A percentile compares a stretch with the other conserved stretches of the same genome.
Conservation (phyloP, 2,113 vertebrate genomes). For the Chaetorhynchus papuensis region DNA sequence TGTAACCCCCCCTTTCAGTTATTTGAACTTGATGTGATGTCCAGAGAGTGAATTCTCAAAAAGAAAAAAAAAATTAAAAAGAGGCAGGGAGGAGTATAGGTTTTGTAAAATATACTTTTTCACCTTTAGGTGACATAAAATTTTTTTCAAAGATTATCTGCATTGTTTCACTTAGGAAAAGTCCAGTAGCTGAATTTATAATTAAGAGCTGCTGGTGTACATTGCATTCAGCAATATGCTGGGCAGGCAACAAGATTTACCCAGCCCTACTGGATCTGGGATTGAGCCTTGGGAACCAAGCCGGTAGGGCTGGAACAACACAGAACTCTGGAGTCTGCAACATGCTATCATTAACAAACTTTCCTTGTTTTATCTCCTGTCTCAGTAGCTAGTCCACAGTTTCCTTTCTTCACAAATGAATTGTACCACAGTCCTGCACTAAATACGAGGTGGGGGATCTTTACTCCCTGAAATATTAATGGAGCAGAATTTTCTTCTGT, state of each 20-base stretch:
- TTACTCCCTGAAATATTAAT: constrained; percentile 18
- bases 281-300: neutral
- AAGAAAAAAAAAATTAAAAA: no score
- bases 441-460: neutral
- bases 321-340: neutral
- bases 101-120: neutral
- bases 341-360: neutral
- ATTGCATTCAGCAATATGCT: neutral
- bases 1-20: neutral
- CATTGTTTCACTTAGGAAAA: neutral
- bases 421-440: neutral
- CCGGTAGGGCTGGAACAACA: neutral
- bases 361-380: neutral
- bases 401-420: neutral
- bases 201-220: neutral
- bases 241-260: neutral
- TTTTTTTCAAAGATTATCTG: neutral
- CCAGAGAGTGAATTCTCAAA: neutral
- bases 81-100: fast-evolving
- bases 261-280: neutral
- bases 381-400: neutral
- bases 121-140: neutral
- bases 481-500: neutral
- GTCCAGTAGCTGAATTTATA: neutral
- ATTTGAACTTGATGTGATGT: neutral